phyloP scores from a whole-genome alignment of 2,797 vertebrate genomes.

The Takifugu ocellatus region DNA sequence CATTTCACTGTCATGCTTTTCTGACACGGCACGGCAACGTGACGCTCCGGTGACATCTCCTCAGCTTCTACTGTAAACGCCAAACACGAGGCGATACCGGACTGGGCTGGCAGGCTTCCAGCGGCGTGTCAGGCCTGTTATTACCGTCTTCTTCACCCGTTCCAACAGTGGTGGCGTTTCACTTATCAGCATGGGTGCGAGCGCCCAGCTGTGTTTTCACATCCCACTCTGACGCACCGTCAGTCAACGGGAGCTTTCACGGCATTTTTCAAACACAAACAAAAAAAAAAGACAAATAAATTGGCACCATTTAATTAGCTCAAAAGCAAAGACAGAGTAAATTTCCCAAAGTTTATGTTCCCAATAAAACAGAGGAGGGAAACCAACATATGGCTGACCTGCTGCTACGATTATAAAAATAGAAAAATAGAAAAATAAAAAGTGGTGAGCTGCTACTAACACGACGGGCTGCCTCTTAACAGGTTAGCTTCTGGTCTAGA shows the following conservation, averaged over 20 bases:
- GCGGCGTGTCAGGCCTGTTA: conserved; percentile 15
- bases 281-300: not conserved
- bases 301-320: conserved; percentile 14
- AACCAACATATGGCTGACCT: conserved; percentile 32
- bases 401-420: conserved; percentile 31
- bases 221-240: conserved; percentile 19
- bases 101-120: not conserved
- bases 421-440: conserved; percentile 23
- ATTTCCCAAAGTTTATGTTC: too few species aligned
- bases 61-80: conserved; percentile 42
- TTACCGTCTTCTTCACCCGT: conserved; percentile 24
- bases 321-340: too few species aligned
- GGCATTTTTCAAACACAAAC: too few species aligned
- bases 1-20: conserved; percentile 58
- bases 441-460: conserved; percentile 28
- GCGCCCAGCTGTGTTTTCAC: conserved; percentile 19
- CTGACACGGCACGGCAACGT: conserved; percentile 52
- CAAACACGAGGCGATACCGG: not conserved
- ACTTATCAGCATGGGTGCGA: conserved; percentile 18
- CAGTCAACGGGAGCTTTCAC: conserved; percentile 8
- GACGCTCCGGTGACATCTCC: conserved; percentile 58
- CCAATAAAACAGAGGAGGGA: conserved; percentile 20
- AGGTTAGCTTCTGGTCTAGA: conserved; percentile 50
- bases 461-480: conserved; percentile 35
- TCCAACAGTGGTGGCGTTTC: conserved; percentile 6